Evolutionary conservation across 2,113 vertebrate species (phyloP), one percentile per base, ranked within the genome.

Genomic region (Pteruthius melanotis): DNA sequence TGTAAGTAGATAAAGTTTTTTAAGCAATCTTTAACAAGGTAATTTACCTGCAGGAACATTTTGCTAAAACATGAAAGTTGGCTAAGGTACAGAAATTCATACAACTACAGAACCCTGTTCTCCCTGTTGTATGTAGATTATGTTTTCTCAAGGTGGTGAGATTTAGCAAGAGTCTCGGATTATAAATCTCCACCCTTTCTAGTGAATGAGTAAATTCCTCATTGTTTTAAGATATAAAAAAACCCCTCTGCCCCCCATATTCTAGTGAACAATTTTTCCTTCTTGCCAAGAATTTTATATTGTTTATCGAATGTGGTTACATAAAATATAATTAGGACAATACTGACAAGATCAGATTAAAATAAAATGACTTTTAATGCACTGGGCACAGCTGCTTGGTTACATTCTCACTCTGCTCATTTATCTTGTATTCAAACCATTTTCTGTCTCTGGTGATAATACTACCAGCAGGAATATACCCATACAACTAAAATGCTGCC

Each of bases 311-410:
- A 75, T 42, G n/a, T 37, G 15, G 33, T 94, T 93, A 86, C 52
- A 74, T 86, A 80, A 94, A 92, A 75, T 44, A 86, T 56, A 92
- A 94, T 87, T 89, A 94, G 80, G 44, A 87, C 54, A 86, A 75
- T 47, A 63, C n/a, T 24, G 37, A 72, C 2, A 7, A 83, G 64
- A 83, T 83, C 64, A 86, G 79, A 95, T 88, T 88, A 86, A 95
- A 94, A 77, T 89, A 79, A 87, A 95, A 85, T 86, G 86, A 68
- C 45, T 87, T 82, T n/a, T 66, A 66, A 86, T 49, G 68, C 47
- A 63, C 66, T 52, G 75, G 27, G 66, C 0, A 0, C 93, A 94
- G 76, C 90, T 90, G 75, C 76, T 74, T 88, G 66, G 45, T 96
- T 83, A 37, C 75, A 47, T 90, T 88, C 79, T 64, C 49, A 22